Evolutionary conservation across 2,113 vertebrate genomes (phyloP), one percentile per base, ranked within the genome.

Genomic region (Enhydra lutris): DNA sequence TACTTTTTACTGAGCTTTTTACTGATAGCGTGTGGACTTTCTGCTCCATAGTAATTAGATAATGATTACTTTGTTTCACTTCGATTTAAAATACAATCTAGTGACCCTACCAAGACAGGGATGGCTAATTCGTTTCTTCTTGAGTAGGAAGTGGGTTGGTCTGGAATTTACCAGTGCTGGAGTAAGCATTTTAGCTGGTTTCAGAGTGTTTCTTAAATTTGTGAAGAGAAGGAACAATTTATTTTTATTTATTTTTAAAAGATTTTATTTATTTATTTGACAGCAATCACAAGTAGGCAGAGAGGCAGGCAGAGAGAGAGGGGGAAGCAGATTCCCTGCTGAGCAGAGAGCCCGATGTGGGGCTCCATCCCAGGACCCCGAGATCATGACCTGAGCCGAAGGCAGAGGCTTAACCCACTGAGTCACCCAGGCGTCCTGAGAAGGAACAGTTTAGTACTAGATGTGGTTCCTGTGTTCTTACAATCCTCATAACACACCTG

Each of bases 111-210:
- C 42, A 61, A 79, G 81, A 74, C 36, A 59, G 73, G n/a, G 71
- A 61, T 94, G 55, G 39, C 63, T 94, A 86, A n/a, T 89, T 57
- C 55, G 14, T 93, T 95, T 95, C 17, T 94, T 97, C 52, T 80
- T 42, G 52, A 92, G 63, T 67, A 71, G 82, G 50, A 89, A 31
- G 39, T 47, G n/a, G 18, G 39, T 47, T 31, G 18, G 31, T 50
- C 23, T 96, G 65, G 52, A 91, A 52, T 94, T 89, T 78, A 89
- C 67, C 1, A 69, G 23, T 50, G 67, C 2, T 26, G 34, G 34
- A 86, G 23, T 9, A 69, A 87, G 34, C 82, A 26, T 91, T 69
- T 85, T 45, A 20, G 1, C n/a, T 71, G 83, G 45, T 78, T 93
- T 13, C 34, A 61, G 34, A 79, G 55, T 26, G 50, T 89, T 81